These are phyloP conservation scores for Cerceris ruficornis DNA, from an alignment of 2,888 invertebrate species.

Conservation along the genomic window DNA sequence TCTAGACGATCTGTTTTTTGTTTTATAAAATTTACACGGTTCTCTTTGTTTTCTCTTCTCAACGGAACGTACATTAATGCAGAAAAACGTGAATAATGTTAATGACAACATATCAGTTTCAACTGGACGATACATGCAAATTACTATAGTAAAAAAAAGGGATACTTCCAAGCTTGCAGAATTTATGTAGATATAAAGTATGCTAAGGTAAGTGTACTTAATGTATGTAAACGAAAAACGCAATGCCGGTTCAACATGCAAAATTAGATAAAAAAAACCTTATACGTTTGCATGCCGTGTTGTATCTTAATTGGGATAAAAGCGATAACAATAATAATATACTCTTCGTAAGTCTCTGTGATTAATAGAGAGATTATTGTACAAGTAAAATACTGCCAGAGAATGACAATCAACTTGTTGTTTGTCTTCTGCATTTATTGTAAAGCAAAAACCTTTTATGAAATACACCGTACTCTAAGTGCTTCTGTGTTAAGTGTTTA, in stretches of 20 bases:
- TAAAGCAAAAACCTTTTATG: constrained; percentile 52
- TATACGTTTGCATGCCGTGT: constrained; percentile 51
- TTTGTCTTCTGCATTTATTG: constrained; percentile 59
- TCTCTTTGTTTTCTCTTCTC: constrained; percentile 26
- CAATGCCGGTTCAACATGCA: constrained; percentile 46
- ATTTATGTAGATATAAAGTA: constrained; percentile 14
- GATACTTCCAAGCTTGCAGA: constrained; percentile 22
- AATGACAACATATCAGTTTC: constrained; percentile 12
- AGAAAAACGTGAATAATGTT: constrained; percentile 20
- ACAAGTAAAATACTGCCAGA: constrained; percentile 48
- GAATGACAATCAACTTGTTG: constrained; percentile 43
- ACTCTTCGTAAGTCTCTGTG: constrained; percentile 3
- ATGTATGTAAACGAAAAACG: not conserved
- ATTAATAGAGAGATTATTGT: constrained; percentile 18
- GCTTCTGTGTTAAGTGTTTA: constrained; percentile 73
- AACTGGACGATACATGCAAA: constrained; percentile 49
- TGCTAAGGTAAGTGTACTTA: not conserved
- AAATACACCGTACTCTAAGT: constrained; percentile 60
- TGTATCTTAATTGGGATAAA: constrained; percentile 30
- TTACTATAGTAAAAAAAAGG: constrained; percentile 40
- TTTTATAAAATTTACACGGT: constrained; percentile 19
- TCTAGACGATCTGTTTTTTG: constrained; percentile 16
- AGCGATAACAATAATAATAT: constrained; percentile 39
- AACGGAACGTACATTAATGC: constrained; percentile 33
- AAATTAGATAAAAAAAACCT: constrained; percentile 28